phyloP scores from a whole-genome alignment of 92 coral and sea anemone species.

The Siderastrea radians region DNA sequence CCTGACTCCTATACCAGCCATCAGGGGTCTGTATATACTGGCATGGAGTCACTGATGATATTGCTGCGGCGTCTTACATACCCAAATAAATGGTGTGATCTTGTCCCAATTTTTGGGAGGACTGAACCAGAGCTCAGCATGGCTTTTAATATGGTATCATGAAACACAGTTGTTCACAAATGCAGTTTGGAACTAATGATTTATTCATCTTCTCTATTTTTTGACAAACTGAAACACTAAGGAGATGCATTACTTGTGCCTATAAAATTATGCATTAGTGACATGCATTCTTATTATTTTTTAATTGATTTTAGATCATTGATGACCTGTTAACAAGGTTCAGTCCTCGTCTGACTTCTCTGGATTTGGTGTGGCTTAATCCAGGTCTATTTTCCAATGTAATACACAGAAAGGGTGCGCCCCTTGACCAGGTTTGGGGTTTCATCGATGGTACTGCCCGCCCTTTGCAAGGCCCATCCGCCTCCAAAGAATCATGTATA shows the following conservation, averaged over 20 bases:
- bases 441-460: conserved; percentile 65
- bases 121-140: conserved; percentile 55
- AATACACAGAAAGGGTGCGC: conserved; percentile 55
- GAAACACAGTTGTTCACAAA: conserved; percentile 21
- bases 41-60: conserved; percentile 58
- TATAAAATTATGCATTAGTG: neutral
- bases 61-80: conserved; percentile 36
- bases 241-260: conserved; percentile 18
- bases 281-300: neutral
- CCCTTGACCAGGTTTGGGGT: conserved; percentile 67
- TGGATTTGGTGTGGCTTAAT: conserved; percentile 57
- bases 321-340: conserved; percentile 38
- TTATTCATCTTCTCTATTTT: too few relatives aligned
- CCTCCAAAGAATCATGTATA: conserved; percentile 57
- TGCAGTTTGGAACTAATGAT: too few relatives aligned
- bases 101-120: conserved; percentile 58
- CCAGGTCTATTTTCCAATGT: conserved; percentile 45
- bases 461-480: conserved; percentile 45
- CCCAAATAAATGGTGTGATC: conserved; percentile 67
- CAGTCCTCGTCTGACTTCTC: conserved; percentile 42
- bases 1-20: conserved; percentile 51
- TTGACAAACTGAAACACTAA: neutral
- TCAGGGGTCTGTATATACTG: conserved; percentile 37
- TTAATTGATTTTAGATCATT: conserved; percentile 25
- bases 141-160: conserved; percentile 45